Conservation (phyloP, 2,113 vertebrate genomes). For the Anolis sagrei region DNA sequence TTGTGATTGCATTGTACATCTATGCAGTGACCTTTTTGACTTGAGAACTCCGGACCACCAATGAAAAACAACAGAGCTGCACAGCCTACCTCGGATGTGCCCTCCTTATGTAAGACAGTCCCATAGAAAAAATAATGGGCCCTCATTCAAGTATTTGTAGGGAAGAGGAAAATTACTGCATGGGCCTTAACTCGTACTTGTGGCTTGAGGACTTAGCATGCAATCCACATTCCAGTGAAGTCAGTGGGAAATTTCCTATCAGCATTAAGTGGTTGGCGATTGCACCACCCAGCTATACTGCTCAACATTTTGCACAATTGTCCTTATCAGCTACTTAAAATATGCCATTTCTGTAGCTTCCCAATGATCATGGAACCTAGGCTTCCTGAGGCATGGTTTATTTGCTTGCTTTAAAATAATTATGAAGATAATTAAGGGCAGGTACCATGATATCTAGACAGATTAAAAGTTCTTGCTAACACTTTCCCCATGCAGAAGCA, state of each 20-base stretch:
- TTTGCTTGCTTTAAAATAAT: not conserved
- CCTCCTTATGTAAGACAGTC: slow-evolving; percentile 63
- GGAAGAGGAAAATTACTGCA: slow-evolving; percentile 80
- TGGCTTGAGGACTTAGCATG: not conserved
- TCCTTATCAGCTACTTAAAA: slow-evolving; percentile 26
- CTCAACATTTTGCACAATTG: slow-evolving; percentile 17
- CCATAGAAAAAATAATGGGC: slow-evolving; percentile 74
- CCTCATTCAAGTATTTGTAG: slow-evolving; percentile 84
- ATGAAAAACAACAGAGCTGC: slow-evolving; percentile 32
- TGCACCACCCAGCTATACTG: slow-evolving; percentile 15
- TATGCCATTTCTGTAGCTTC: slow-evolving; percentile 20
- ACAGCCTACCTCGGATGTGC: slow-evolving; percentile 60
- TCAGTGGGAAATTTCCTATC: slow-evolving; percentile 22
- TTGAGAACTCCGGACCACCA: slow-evolving; percentile 32
- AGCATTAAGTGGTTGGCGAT: not conserved
- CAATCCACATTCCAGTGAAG: slow-evolving; percentile 14
- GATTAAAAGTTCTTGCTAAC: slow-evolving; percentile 54
- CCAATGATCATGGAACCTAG: slow-evolving; percentile 22
- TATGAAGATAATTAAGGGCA: not conserved
- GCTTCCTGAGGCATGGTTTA: not conserved
- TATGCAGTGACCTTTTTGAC: slow-evolving; percentile 18
- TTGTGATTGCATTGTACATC: not conserved
- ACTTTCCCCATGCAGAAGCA: slow-evolving; percentile 47
- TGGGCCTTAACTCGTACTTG: slow-evolving; percentile 64
- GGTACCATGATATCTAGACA: slow-evolving; percentile 47